These are phyloP conservation scores for Agrilus biguttatus DNA, from an alignment of 2,888 invertebrate species.

Conservation along the genomic window DNA sequence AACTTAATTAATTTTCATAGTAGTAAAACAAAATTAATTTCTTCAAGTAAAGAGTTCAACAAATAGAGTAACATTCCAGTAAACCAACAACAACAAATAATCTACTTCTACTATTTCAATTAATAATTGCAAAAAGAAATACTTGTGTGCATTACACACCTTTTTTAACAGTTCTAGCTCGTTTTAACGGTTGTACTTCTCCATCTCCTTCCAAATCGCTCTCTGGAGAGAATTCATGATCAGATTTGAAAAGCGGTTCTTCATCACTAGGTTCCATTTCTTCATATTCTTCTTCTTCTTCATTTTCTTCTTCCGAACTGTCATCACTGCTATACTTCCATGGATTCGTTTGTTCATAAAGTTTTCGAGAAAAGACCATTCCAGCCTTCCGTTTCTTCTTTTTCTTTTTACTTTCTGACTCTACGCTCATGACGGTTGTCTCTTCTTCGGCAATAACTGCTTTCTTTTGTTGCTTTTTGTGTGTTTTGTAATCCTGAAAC, in stretches of 20 bases:
- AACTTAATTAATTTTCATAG: too few relatives aligned
- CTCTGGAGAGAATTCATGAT: slow-evolving; percentile 88
- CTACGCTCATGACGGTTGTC: slow-evolving; percentile 29
- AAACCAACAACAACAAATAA: slow-evolving; percentile 12
- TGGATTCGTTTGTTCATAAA: slow-evolving; percentile 38
- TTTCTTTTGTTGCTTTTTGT: slow-evolving; percentile 23
- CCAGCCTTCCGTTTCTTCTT: slow-evolving; percentile 26
- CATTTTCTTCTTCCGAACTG: slow-evolving; percentile 25
- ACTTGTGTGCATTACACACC: slow-evolving; percentile 28
- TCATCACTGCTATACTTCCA: slow-evolving; percentile 47
- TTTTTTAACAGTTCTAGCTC: slow-evolving; percentile 75
- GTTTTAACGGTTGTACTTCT: slow-evolving; percentile 57
- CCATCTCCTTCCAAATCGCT: slow-evolving; percentile 67
- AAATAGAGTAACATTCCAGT: background rate
- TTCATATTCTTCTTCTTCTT: slow-evolving; percentile 32
- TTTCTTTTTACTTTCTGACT: slow-evolving; percentile 29
- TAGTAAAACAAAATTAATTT: too few relatives aligned
- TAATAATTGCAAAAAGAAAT: background rate
- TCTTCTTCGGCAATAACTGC: slow-evolving; percentile 25
- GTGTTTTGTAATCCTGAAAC: slow-evolving; percentile 18
- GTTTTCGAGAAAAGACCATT: slow-evolving; percentile 16
- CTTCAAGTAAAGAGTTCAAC: too few relatives aligned
- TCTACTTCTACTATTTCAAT: background rate
- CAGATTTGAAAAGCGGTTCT: slow-evolving; percentile 51
- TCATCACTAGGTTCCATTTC: slow-evolving; percentile 29